These are phyloP conservation scores for Callyntrura guangdongensis DNA, from an alignment of 2,888 invertebrate species.

Conservation along the genomic window DNA sequence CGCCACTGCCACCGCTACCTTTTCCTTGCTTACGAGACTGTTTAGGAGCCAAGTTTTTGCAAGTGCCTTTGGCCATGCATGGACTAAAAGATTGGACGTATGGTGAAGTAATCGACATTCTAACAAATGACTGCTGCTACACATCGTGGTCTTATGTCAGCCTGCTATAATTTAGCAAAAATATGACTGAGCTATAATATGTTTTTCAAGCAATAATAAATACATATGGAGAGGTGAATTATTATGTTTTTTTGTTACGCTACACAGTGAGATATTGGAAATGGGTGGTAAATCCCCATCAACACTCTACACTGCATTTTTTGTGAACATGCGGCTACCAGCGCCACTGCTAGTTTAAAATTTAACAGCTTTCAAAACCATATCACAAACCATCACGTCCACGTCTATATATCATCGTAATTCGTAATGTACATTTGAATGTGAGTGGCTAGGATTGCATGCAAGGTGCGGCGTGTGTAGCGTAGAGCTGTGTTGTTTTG, in stretches of 20 bases:
- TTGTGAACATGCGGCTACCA: conserved; percentile 8
- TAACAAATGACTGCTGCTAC: conserved; percentile 35
- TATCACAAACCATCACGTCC: not conserved
- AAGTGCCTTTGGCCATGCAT: conserved; percentile 40
- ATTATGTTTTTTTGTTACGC: not conserved
- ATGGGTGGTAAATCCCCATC: conserved; percentile 29
- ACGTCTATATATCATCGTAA: not conserved
- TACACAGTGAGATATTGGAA: conserved; percentile 17
- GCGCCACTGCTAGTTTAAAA: not conserved
- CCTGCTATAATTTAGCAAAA: conserved; percentile 37
- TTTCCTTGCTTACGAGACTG: conserved; percentile 32
- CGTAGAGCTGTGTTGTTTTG: no score
- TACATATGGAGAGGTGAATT: not conserved
- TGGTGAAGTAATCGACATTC: conserved; percentile 39
- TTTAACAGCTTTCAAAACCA: conserved; percentile 22
- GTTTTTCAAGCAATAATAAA: conserved; percentile 2
- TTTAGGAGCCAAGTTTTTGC: conserved; percentile 66
- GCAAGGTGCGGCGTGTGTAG: conserved; percentile 9
- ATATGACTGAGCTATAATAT: conserved; percentile 30
- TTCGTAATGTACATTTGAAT: not conserved
- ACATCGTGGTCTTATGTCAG: conserved; percentile 22
- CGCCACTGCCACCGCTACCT: not conserved
- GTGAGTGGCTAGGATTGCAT: not conserved
- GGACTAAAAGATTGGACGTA: not conserved
- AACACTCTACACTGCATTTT: conserved; percentile 20